Evolutionary conservation across 2,888 invertebrate species (phyloP).

Genomic region (Melipona bicolor): DNA sequence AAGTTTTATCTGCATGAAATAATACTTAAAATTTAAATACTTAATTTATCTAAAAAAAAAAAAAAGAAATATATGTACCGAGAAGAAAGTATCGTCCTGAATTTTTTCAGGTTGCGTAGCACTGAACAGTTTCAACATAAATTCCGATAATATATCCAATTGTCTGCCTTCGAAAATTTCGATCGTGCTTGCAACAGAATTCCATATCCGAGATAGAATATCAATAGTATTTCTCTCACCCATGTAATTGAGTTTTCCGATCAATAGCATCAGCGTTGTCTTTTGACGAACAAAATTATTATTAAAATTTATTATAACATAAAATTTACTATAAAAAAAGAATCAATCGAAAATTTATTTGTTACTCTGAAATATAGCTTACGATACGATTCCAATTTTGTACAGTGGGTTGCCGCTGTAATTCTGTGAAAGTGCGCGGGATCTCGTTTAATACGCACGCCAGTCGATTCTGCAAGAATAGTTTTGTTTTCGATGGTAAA

Average conservation of each 20-base stretch:
- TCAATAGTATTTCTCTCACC: conserved; percentile 57
- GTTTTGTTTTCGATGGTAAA: conserved; percentile 61
- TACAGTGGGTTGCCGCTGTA: conserved; percentile 69
- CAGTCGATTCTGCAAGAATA: conserved; percentile 53
- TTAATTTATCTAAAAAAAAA: not conserved
- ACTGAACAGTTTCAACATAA: conserved; percentile 67
- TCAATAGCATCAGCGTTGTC: conserved; percentile 22
- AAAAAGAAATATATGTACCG: conserved; percentile 55
- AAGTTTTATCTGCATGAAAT: too few species aligned
- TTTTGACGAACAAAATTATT: conserved; percentile 1
- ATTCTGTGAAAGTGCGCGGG: conserved; percentile 37
- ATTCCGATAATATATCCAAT: conserved; percentile 67
- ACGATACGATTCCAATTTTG: conserved; percentile 76
- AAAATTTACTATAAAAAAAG: too few species aligned
- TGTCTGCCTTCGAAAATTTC: conserved; percentile 70
- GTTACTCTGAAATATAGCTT: conserved; percentile 28
- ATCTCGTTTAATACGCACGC: conserved; percentile 27
- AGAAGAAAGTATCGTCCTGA: conserved; percentile 51
- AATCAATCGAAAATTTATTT: not conserved
- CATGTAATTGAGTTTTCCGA: conserved; percentile 26
- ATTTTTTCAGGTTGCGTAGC: conserved; percentile 57
- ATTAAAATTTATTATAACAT: not conserved
- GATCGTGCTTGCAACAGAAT: conserved; percentile 65
- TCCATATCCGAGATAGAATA: conserved; percentile 71
- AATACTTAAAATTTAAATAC: too few species aligned